Evolutionary conservation across 2,113 vertebrate genomes (phyloP).

Genomic region (Thermophis baileyi): DNA sequence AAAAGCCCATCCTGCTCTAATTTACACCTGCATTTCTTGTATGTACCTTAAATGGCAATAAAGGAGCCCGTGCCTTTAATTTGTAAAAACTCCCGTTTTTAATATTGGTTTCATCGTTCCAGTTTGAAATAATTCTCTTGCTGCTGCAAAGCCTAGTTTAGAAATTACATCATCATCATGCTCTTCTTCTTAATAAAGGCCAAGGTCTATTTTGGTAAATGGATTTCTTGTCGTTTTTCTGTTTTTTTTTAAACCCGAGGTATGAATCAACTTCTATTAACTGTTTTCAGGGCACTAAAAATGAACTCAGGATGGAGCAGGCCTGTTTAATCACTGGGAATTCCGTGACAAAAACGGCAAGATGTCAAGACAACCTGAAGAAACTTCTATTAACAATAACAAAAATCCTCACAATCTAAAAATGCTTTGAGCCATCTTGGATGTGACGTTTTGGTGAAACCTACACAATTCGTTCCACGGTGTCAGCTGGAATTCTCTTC

Average conservation of each 20-base stretch:
- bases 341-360: not conserved
- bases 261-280: not conserved
- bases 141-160: not conserved
- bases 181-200: not conserved
- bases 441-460: not conserved
- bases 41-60: not conserved
- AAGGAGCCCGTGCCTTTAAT: not conserved
- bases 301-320: not conserved
- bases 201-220: not conserved
- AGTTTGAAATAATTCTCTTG: not conserved
- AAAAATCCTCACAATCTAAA: not conserved
- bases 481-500: not conserved
- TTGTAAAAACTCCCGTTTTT: not conserved
- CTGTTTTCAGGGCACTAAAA: not conserved
- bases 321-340: not conserved
- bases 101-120: not conserved
- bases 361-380: not conserved
- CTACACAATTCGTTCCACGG: not conserved
- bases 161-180: not conserved
- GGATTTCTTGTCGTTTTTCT: not conserved
- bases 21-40: not conserved
- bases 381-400: no score
- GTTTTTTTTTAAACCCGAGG: not conserved
- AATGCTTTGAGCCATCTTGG: not conserved
- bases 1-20: not conserved